phyloP scores from a whole-genome alignment of 2,113 vertebrate species.

The Microtus oregoni region DNA sequence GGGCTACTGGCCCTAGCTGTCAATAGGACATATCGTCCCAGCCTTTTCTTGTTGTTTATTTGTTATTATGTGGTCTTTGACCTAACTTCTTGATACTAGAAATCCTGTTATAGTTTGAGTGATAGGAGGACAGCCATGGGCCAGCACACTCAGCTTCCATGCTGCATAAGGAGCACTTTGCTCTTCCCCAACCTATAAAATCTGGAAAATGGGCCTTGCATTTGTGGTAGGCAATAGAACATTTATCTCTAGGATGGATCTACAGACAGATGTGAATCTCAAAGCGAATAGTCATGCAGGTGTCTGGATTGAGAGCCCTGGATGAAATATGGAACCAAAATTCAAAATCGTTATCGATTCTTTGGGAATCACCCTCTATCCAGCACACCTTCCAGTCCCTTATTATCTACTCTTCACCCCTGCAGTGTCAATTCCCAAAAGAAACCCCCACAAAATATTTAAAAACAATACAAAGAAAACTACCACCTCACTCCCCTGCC shows the following conservation, averaged over 20 bases:
- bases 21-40: neutral
- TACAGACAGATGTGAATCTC: neutral
- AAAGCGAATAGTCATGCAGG: neutral
- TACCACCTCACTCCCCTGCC: neutral
- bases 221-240: neutral
- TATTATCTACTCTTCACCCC: neutral
- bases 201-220: neutral
- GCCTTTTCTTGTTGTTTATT: neutral
- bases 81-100: neutral
- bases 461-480: neutral
- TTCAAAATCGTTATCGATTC: neutral
- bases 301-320: neutral
- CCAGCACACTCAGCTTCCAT: neutral
- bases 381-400: too few relatives aligned
- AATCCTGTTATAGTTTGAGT: neutral
- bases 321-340: neutral
- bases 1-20: neutral
- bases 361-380: too few relatives aligned
- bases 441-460: neutral
- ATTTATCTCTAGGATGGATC: neutral
- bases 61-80: neutral
- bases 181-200: neutral
- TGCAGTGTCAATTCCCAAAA: neutral
- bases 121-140: too few relatives aligned
- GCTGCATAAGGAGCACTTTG: neutral